Percentiles rank a stretch among this genome's conserved stretches.
These are phyloP conservation scores for Platycnemis pennipes DNA, from an alignment of 2,888 invertebrate species.

Conservation along the genomic window DNA sequence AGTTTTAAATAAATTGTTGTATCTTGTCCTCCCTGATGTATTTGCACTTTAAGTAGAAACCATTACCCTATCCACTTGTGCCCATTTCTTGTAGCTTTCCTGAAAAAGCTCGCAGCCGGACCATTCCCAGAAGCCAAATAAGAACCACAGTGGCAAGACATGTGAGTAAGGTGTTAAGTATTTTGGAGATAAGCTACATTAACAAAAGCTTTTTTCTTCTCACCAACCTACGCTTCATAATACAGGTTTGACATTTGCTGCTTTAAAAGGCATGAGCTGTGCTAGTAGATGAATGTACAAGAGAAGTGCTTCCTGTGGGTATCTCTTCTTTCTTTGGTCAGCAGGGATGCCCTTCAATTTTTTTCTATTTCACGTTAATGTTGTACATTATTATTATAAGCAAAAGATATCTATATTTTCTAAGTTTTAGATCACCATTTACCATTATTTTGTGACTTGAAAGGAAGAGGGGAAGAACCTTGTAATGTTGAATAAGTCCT, in stretches of 20 bases:
- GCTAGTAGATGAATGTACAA: neutral
- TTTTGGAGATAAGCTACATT: neutral
- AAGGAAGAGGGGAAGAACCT: neutral
- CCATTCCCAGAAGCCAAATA: conserved; percentile 74
- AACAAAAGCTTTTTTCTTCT: conserved; percentile 57
- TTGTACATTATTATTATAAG: neutral
- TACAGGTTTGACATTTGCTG: neutral
- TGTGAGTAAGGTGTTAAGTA: conserved; percentile 69
- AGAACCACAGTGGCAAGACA: conserved; percentile 47
- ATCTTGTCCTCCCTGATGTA: conserved; percentile 23
- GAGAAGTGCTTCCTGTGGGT: neutral
- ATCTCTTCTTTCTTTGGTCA: neutral
- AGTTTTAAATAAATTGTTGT: conserved; percentile 38
- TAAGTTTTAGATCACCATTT: neutral
- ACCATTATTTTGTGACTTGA: neutral
- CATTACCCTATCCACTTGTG: conserved; percentile 65
- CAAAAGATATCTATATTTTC: neutral
- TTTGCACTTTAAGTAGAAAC: conserved; percentile 63
- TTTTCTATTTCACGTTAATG: neutral
- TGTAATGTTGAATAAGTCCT: neutral
- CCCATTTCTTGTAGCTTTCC: conserved; percentile 74
- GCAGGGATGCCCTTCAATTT: neutral
- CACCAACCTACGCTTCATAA: neutral
- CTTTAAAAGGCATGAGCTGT: neutral
- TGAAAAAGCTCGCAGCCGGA: conserved; percentile 75